Evolutionary conservation across 1,140 invertebrate genomes (phyloP), one percentile per base, ranked within the genome.

Genomic region (Drosophila takahashii): DNA sequence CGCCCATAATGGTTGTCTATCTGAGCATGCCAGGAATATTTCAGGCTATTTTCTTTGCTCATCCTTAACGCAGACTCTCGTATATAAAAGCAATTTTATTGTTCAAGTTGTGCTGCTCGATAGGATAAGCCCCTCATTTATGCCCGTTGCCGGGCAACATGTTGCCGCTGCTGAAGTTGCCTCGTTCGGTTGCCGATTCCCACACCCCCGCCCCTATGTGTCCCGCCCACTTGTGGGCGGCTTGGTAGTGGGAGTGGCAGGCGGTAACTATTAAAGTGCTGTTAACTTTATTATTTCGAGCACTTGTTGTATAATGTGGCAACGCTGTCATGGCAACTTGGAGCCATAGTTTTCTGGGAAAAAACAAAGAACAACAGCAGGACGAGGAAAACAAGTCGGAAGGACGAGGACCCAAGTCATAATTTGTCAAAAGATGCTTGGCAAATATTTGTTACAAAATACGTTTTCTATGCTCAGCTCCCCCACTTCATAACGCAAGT

Each of bases 271-370:
- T 87, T 87, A 89, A 87, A 87, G 83, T 87, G 83, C 83, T 87
- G 83, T 87, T 87, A 87, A 87, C 83, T 87, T 87, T 87, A 87
- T 87, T 87, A 87, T 87, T 89, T 87, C 84, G 83, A 87, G 84
- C 79, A 87, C 84, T 87, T 87, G 79, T 87, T 87, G 84, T 89
- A 89, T 87, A 89, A 87, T 87, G 79, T 89, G 83, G 79, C 83
- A 72, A 42, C 37, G 83, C 76, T 87, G 83, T 87, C 83, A 87
- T 87, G 79, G 83, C 83, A 87, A 87, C 83, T 87, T 89, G 56
- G 51, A 67, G 59, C 62, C 54, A 83, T 89, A 87, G 83, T 87
- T 86, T 86, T 60, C 59, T 62, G 26, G 60, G 64, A 59, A 53
- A 62, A 64, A 81, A 60, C 53, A 74, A 48, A 77, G 37, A 50